Percentiles rank a stretch among this genome's conserved stretches.
These are phyloP conservation scores for Epiblema foenella DNA, from an alignment of 2,888 invertebrate species.

Conservation along the genomic window DNA sequence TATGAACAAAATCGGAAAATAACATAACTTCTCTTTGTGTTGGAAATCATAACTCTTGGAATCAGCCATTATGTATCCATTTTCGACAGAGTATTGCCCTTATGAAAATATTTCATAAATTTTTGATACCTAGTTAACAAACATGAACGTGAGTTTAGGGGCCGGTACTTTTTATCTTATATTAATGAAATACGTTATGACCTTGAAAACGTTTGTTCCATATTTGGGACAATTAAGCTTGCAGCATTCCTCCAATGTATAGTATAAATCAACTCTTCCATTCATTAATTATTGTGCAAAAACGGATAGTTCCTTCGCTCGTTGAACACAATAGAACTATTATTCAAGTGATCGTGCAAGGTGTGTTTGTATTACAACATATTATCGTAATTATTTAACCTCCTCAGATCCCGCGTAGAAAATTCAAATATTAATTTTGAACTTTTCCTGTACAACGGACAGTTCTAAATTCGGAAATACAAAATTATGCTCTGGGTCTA, in stretches of 20 bases:
- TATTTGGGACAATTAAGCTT: not conserved
- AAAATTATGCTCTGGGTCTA: too few relatives aligned
- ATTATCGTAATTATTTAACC: constrained; percentile 7
- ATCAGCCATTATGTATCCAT: not conserved
- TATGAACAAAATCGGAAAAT: not conserved
- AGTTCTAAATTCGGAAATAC: too few relatives aligned
- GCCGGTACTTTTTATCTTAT: not conserved
- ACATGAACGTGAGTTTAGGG: too few relatives aligned
- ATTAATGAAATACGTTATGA: not conserved
- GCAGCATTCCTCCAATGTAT: constrained; percentile 13
- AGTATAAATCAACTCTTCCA: not conserved
- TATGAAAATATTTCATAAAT: too few relatives aligned
- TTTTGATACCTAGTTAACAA: too few relatives aligned
- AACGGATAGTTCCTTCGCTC: not conserved
- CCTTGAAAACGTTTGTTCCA: not conserved
- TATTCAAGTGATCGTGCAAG: constrained; percentile 8
- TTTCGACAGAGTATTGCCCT: not conserved
- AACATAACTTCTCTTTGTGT: not conserved
- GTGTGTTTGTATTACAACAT: constrained; percentile 3
- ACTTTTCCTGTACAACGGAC: too few relatives aligned
- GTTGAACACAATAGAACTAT: not conserved
- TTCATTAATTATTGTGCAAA: not conserved
- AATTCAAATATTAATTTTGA: too few relatives aligned
- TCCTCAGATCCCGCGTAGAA: too few relatives aligned
- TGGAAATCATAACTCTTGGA: not conserved